These are phyloP conservation scores for Vannuccia rotundouncinata DNA, from an alignment of 2,888 invertebrate species.

Conservation along the genomic window DNA sequence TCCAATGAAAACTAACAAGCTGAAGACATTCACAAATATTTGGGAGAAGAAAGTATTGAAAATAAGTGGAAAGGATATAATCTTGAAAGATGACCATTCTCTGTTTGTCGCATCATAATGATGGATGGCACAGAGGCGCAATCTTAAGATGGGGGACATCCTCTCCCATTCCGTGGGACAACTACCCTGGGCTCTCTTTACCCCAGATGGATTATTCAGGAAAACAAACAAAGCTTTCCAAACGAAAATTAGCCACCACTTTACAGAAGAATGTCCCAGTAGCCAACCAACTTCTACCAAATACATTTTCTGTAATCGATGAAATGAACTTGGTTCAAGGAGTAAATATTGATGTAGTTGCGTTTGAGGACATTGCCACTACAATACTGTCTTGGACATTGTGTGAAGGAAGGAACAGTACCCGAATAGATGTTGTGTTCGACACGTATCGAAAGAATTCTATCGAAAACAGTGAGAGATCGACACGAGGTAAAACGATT, in stretches of 20 bases:
- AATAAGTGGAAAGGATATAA: conserved; percentile 32
- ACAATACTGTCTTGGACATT: conserved; percentile 35
- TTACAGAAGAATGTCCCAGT: conserved; percentile 38
- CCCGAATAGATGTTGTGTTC: conserved; percentile 6
- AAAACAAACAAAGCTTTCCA: conserved; percentile 41
- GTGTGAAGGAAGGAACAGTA: conserved; percentile 31
- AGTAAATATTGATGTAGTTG: conserved; percentile 38
- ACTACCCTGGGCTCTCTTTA: conserved; percentile 41
- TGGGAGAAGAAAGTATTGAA: conserved; percentile 2
- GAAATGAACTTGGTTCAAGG: conserved; percentile 41
- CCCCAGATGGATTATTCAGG: conserved; percentile 38
- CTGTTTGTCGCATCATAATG: conserved; percentile 36
- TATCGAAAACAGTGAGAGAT: conserved; percentile 2
- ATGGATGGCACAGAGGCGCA: not conserved
- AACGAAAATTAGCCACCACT: conserved; percentile 13
- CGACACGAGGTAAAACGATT: conserved; percentile 19
- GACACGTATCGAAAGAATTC: conserved; percentile 14
- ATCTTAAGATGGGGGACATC: conserved; percentile 37
- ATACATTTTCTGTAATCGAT: conserved; percentile 40
- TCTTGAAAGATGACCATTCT: conserved; percentile 40
- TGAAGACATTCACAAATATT: conserved; percentile 30
- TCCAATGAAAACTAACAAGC: conserved; percentile 36
- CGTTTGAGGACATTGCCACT: conserved; percentile 40
- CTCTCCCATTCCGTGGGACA: conserved; percentile 41
- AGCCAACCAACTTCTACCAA: conserved; percentile 36